Conservation (phyloP, 2,113 vertebrate genomes). For the Rhynchomys soricoides region DNA sequence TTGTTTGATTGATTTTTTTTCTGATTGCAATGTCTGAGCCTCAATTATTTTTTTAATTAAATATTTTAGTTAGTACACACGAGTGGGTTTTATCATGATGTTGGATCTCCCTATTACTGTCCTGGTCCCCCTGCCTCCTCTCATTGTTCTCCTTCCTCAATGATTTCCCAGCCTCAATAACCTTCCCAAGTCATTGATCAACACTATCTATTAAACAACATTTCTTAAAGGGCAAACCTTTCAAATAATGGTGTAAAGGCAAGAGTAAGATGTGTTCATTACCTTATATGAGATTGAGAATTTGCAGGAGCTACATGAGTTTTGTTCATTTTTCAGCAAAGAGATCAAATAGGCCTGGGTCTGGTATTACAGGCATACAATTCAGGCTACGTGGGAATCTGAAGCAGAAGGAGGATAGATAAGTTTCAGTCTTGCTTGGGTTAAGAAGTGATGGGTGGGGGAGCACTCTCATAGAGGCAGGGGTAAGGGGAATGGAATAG, state of each 20-base stretch:
- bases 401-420: neutral
- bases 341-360: neutral
- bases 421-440: neutral
- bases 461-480: no score
- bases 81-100: neutral
- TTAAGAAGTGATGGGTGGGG: neutral
- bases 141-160: neutral
- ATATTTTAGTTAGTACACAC: no score
- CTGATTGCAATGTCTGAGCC: neutral
- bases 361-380: neutral
- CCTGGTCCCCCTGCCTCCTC: neutral
- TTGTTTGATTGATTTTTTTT: neutral
- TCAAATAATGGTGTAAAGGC: neutral
- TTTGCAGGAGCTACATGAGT: no score
- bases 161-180: neutral
- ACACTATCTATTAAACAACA: neutral
- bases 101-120: neutral
- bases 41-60: conserved; percentile 21
- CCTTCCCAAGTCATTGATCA: neutral
- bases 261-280: neutral
- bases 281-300: neutral
- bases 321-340: neutral
- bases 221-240: neutral
- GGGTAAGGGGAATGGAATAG: no score
- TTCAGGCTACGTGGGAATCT: neutral